These are phyloP conservation scores for Phymorhynchus buccinoides DNA, from an alignment of 1,140 invertebrate species.

Conservation along the genomic window DNA sequence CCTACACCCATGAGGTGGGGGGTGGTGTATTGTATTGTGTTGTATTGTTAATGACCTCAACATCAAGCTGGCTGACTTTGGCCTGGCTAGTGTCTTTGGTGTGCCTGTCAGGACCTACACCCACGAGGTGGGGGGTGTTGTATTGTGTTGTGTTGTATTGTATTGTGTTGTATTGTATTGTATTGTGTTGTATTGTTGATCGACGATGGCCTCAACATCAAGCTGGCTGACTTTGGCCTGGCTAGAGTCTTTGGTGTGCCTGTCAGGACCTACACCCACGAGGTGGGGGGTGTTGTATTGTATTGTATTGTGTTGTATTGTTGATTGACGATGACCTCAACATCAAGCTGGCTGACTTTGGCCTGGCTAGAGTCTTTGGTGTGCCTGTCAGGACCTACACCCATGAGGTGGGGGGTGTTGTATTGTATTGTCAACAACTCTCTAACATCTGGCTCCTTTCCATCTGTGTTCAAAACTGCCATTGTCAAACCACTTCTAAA, in stretches of 20 bases:
- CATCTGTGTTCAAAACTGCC: no score
- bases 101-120: conserved; percentile 94
- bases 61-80: conserved; percentile 99
- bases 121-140: conserved; percentile 84
- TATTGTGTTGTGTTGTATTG: no score
- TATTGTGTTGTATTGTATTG: no score
- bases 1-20: conserved; percentile 96
- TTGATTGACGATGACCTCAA: no score
- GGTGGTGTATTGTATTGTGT: conserved; percentile 75
- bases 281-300: conserved; percentile 78
- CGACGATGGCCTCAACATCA: no score
- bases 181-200: no score
- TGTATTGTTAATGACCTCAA: no score
- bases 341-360: conserved; percentile 99
- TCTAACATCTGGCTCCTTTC: no score
- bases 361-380: conserved; percentile 94
- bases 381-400: conserved; percentile 94
- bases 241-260: conserved; percentile 94
- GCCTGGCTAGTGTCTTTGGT: conserved; percentile 94
- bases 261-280: conserved; percentile 96
- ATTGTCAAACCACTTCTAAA: no score
- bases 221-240: conserved; percentile 98
- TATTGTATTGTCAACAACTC: no score
- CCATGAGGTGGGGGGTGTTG: conserved; percentile 84
- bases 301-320: no score